Evolutionary conservation across 2,113 vertebrate genomes (phyloP).

Genomic region (Aspidoscelis tigris): DNA sequence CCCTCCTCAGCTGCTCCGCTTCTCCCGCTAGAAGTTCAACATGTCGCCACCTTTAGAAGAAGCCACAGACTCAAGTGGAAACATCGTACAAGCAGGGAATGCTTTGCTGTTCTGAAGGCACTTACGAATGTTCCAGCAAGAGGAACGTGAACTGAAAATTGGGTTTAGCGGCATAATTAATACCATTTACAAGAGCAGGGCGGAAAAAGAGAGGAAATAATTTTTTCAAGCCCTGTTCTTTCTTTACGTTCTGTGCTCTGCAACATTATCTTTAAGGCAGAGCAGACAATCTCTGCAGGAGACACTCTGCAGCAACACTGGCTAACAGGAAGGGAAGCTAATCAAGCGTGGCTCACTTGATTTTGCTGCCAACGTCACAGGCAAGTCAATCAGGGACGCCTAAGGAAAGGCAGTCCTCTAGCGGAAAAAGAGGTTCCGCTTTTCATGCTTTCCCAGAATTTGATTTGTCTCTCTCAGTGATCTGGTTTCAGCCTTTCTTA

Average conservation of each 20-base stretch:
- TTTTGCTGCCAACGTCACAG: too few species aligned
- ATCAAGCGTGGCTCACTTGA: too few species aligned
- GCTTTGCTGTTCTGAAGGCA: conserved; percentile 42
- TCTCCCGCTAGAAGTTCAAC: conserved; percentile 60
- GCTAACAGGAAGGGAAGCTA: too few species aligned
- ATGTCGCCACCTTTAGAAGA: conserved; percentile 57
- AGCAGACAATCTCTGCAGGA: too few species aligned
- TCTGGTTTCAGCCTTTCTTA: background rate
- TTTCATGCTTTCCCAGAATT: background rate
- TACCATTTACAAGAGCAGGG: background rate
- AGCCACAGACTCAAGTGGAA: conserved; percentile 56
- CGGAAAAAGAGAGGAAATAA: background rate
- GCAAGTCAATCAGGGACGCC: background rate
- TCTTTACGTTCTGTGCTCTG: background rate
- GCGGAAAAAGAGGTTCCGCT: background rate
- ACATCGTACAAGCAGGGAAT: conserved; percentile 47
- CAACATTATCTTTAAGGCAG: too few species aligned
- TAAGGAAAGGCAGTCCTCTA: background rate
- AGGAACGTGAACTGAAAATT: background rate
- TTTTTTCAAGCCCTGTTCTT: background rate
- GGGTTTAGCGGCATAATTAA: background rate
- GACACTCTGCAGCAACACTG: too few species aligned
- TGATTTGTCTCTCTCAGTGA: background rate
- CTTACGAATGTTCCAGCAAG: conserved; percentile 11
- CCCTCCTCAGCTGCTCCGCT: conserved; percentile 41